Conservation (phyloP, 1,140 invertebrate species). For the Cepaea nemoralis region DNA sequence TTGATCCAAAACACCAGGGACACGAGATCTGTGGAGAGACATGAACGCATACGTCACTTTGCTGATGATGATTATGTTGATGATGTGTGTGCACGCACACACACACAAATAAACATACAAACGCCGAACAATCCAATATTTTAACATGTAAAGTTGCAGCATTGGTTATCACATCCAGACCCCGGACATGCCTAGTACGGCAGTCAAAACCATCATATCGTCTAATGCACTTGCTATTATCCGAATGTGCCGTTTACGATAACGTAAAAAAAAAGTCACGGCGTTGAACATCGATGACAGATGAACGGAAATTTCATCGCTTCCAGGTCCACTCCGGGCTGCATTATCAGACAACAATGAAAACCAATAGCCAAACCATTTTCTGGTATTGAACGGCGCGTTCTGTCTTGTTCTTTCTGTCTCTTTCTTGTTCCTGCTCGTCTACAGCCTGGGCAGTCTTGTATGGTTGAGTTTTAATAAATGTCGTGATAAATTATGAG, state of each 20-base stretch:
- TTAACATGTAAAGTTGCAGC: too few species aligned
- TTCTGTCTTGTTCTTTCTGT: neutral
- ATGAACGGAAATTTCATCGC: slow-evolving; percentile 2
- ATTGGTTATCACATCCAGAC: too few species aligned
- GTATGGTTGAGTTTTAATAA: neutral
- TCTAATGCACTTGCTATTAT: neutral
- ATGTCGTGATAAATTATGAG: neutral
- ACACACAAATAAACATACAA: too few species aligned
- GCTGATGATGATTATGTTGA: too few species aligned
- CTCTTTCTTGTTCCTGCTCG: too few species aligned
- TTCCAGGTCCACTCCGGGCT: neutral
- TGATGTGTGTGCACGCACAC: too few species aligned
- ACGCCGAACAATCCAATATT: too few species aligned
- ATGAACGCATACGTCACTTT: too few species aligned
- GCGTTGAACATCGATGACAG: neutral
- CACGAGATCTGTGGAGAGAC: too few species aligned
- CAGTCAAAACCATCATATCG: neutral
- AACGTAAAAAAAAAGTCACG: neutral
- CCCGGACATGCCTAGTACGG: neutral
- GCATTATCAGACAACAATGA: slow-evolving; percentile 2
- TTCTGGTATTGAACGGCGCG: neutral
- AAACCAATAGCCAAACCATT: neutral
- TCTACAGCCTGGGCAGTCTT: neutral
- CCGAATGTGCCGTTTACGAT: neutral
- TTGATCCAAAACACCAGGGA: too few species aligned